Base-by-base conservation (phyloP, 2,797 vertebrate species). In the Discoglossus pictus region DNA sequence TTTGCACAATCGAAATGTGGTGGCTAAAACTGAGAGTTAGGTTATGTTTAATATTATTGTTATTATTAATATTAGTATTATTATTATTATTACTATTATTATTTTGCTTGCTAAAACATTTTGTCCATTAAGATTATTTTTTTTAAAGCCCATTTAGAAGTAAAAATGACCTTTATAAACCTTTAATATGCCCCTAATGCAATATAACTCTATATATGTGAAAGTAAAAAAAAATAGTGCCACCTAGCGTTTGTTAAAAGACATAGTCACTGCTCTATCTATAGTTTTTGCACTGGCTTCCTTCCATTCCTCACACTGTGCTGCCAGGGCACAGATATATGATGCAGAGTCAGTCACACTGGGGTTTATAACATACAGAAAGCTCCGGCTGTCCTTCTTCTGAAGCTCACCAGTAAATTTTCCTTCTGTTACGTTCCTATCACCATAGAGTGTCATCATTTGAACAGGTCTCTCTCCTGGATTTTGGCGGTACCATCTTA, bases 261-360 rank as follows among this genome's bases (percentile, higher is more conserved):
- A 44, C 7, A 20, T 11, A 18, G 20, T 7, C 16, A 44, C 17
- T 17, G 20, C 17, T 17, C 17, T 7, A 12, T 11, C 10, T 20
- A 47, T 4, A 20, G 74, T 80, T 81, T 75, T 1, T 7, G 81
- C 20, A 24, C 5, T 1, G 72, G 44, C 10, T 25, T 48, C 74
- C 74, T 73, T 58, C 65, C 76, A 43, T 36, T 18, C 0, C 6
- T 0, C 2, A 18, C 54, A 21, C 63, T 1, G 76, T 80, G 79
- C 59, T 48, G 36, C 56, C 35, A 36, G 1, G 0, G 38, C 18
- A 4, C 8, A 12, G 42, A 40, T 23, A 23, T n/a, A 60, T 20
- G 17, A 72, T 52, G 15, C 25, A 1, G 55, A 3, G 5, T 13
- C 27, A 43, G 34, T 10, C 47, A 23, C 21, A 17, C 20, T 17